Evolutionary conservation across 2,888 invertebrate species (phyloP).

Genomic region (Agrotis ipsilon): DNA sequence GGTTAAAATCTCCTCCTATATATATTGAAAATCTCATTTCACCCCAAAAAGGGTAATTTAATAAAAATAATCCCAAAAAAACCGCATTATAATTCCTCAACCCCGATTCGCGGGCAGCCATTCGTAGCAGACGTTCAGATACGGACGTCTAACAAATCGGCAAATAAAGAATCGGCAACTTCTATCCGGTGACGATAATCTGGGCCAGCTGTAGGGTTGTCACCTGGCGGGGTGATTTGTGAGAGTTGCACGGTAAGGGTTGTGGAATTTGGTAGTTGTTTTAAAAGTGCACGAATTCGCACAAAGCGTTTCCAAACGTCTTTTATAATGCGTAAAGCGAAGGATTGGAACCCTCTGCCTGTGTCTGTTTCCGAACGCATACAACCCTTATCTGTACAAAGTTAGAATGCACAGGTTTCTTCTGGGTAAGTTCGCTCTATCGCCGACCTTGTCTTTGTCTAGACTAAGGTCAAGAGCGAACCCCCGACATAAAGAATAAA

Average conservation of each 20-base stretch:
- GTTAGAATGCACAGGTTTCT: too few species aligned
- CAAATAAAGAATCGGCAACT: slow-evolving; percentile 65
- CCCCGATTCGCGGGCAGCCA: slow-evolving; percentile 30
- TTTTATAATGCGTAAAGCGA: too few species aligned
- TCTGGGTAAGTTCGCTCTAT: too few species aligned
- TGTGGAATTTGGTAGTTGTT: background rate
- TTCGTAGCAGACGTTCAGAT: slow-evolving; percentile 58
- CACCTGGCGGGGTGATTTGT: slow-evolving; percentile 33
- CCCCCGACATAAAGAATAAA: too few species aligned
- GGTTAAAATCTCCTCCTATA: background rate
- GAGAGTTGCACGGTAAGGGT: background rate
- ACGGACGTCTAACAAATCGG: slow-evolving; percentile 63
- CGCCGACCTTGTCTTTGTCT: too few species aligned
- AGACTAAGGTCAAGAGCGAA: too few species aligned
- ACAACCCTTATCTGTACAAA: too few species aligned
- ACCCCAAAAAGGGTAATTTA: background rate
- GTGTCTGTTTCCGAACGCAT: too few species aligned
- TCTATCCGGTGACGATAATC: slow-evolving; percentile 59
- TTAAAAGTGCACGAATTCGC: background rate
- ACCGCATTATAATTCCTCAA: slow-evolving; percentile 31
- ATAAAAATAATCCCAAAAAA: slow-evolving; percentile 16
- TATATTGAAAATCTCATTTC: background rate
- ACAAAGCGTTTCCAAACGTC: too few species aligned
- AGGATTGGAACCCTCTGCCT: too few species aligned
- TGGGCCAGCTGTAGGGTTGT: slow-evolving; percentile 50